Evolutionary conservation across 2,113 vertebrate species (phyloP), one percentile per base, ranked within the genome.

Genomic region (Takifugu flavidus): DNA sequence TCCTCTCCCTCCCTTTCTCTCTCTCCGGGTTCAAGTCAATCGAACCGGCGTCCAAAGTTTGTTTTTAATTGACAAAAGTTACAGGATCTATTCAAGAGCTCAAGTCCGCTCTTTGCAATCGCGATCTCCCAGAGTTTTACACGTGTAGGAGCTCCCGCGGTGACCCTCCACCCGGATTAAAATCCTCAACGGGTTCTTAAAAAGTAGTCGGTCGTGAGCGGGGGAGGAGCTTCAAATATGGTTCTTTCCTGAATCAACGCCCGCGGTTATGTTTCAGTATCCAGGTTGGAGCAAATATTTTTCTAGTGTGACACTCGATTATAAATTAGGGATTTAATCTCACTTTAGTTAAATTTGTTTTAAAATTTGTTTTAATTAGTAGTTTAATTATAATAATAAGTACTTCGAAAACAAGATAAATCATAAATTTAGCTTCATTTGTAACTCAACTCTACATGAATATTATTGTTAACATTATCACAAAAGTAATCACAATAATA

Each of bases 211-310:
- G 52, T 13, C 47, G 53, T 11, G 31, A 13, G 3, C 20, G 49
- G 82, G 83, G 20, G 83, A 72, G 83, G 78, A 74, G 87, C 72
- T 73, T 59, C 1, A 44, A 2, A 0, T 6, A n/a, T 5, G 2
- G 52, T 4, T 45, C 43, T 47, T 7, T 59, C 0, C 42, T 20
- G 10, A 4, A 4, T 26, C 34, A 52, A 25, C 1, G 20, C 28
- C 1, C 0, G 13, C 7, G 20, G 7, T 49, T 50, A 39, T 25
- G 10, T 10, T 20, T 2, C 27, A n/a, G 1, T 11, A 1, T 4
- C 0, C 13, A 34, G 4, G 1, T 28, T 4, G 4, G 13, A 10
- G 34, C 34, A 39, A 11, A 39, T 6, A 39, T 2, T 10, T 11
- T 10, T 39, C 34, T 39, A 10, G 3, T 39, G 34, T 39, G 34